Base-by-base conservation (phyloP, 2,888 invertebrate species). In the Laothoe populi region DNA sequence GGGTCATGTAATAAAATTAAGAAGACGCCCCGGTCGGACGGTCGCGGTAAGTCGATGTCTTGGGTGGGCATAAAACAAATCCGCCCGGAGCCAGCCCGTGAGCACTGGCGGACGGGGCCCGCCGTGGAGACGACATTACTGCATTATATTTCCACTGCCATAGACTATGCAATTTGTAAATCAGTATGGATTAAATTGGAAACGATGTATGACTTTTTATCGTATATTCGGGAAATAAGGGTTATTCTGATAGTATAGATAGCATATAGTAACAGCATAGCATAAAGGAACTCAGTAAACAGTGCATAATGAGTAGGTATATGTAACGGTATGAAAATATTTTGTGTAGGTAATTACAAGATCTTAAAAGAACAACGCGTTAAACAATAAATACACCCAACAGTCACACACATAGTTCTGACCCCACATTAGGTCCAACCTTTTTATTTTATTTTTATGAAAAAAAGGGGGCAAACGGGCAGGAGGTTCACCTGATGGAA, bases 1-100 rank as follows among this genome's bases (percentile, higher is more conserved):
- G 84, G 84, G 81, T 82, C 81, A 77, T 81, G 90, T 92, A 92
- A 92, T 92, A 92, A 92, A 92, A 92, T 92, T 92, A 92, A 91
- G 91, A 85, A 89, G 88, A 83, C 84, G 87, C 84, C 78, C 77
- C 83, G 86, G 81, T 79, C 82, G 79, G 76, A 72, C 83, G 83
- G 86, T 81, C 83, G 82, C 83, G 82, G 87, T 87, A 86, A 88
- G 89, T 86, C 89, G 86, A 82, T 82, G 88, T 87, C 88, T 88
- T 88, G 82, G 83, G 80, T 77, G 84, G 82, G 85, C 87, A 87
- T 91, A 91, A 92, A 91, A 92, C 89, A 92, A 91, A 92, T 91
- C 91, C 91, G 82, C 75, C 70, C 75, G 72, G 76, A 78, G 78
- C 82, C 81, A 78, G 78, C 73, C 82, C 80, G 77, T 74, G 77